Base-by-base conservation (phyloP, 2,113 vertebrate genomes). In the Lipotes vexillifer region DNA sequence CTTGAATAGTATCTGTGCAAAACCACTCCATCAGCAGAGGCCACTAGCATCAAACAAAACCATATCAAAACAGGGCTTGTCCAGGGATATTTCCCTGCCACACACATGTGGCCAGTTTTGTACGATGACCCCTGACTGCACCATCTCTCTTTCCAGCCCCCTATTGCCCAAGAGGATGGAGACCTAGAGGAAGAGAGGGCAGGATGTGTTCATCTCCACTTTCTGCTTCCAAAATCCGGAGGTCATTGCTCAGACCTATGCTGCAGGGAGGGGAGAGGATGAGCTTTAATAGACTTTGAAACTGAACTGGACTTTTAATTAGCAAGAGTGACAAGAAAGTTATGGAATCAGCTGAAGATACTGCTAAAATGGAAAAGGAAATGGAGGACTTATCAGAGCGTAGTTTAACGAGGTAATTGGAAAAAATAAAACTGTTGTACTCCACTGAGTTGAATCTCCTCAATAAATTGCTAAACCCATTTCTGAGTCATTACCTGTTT, bases 341-440 rank as follows among this genome's bases (percentile, higher is more conserved):
- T 97, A 94, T 91, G 63, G 81, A 93, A 92, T 66, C 89, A 18
- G 92, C 36, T 77, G 23, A 93, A 92, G 41, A 68, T 14, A 23
- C 85, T 85, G 63, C 75, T 94, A 97, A 88, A 75, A 97, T 68
- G n/a, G n/a, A n/a, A 82, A 44, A 94, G 96, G 82, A 97, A 97
- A 95, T 78, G 9, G 71, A 71, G 33, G 49, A 63, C 20, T 97
- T 97, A 93, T 88, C 75, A 82, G 88, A 95, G 61, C 77, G 38
- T 74, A 88, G 65, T 85, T 88, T 83, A 90, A 91, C 91, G 57
- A 61, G 27, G 71, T 97, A 96, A 97, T 88, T 95, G 96, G 88
- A n/a, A 94, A 94, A 93, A 97, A 83, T 92, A 95, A 93, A 94
- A 83, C n/a, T 25, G 65, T 86, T 85, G 46, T 15, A 93, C 57